A percentile compares a stretch with the other conserved stretches of the same genome.
Evolutionary conservation across 2,797 vertebrate genomes (phyloP).

Genomic region (Astyanax mexicanus): DNA sequence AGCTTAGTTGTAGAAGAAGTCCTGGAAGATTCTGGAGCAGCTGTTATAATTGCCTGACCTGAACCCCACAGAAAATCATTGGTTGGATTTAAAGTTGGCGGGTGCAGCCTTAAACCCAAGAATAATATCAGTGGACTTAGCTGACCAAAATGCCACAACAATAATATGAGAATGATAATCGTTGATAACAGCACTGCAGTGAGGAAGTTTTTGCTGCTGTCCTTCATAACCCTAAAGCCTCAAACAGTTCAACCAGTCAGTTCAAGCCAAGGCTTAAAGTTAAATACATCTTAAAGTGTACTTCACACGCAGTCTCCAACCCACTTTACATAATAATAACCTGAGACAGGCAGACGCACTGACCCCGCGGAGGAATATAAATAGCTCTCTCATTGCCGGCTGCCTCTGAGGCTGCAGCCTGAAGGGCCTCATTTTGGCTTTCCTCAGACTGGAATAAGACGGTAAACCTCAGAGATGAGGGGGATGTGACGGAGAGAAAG

Average conservation of each 20-base stretch:
- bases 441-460: slow-evolving; percentile 57
- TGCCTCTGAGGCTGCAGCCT: slow-evolving; percentile 59
- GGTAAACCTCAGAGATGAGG: slow-evolving; percentile 49
- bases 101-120: too few species aligned
- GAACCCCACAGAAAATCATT: too few species aligned
- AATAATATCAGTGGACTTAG: too few species aligned
- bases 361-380: slow-evolving; percentile 62
- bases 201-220: background rate
- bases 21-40: too few species aligned
- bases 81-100: too few species aligned
- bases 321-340: slow-evolving; percentile 37
- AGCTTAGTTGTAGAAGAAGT: too few species aligned
- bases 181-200: background rate
- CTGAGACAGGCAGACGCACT: slow-evolving; percentile 60
- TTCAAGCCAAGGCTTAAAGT: slow-evolving; percentile 30
- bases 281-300: slow-evolving; percentile 6
- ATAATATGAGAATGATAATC: background rate
- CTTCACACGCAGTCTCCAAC: slow-evolving; percentile 9
- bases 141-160: background rate
- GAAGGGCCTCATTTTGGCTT: slow-evolving; percentile 66
- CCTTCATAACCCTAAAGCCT: background rate
- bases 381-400: slow-evolving; percentile 64
- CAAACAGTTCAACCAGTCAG: background rate
- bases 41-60: too few species aligned
- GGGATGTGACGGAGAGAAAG: slow-evolving; percentile 26